Base-by-base conservation (phyloP, 2,888 invertebrate genomes). In the Perizoma affinitatum region DNA sequence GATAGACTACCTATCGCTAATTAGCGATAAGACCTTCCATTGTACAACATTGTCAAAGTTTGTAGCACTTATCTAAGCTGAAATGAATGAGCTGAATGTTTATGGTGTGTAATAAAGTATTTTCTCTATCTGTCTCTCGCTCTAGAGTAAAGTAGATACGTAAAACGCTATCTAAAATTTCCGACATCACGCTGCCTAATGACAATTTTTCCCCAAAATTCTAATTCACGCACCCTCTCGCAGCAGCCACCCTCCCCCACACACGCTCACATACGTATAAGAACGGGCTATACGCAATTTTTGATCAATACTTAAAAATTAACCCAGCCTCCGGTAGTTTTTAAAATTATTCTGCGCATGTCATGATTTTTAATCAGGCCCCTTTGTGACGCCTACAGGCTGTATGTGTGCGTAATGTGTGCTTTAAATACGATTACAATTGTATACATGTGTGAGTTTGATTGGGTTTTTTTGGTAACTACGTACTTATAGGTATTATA, bases 291-390 rank as follows among this genome's bases (percentile, higher is more conserved):
- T 82, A 90, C 89, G 90, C 90, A 91, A 90, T 91, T 91, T 91
- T 90, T 92, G 90, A 91, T 92, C 91, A 91, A 91, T 92, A 92
- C 91, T 92, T 92, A 92, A 92, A 92, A 92, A 92, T 92, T 92
- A 91, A 92, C 90, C 87, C 89, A 83, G 81, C 87, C 88, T 86
- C 87, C 83, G 83, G 84, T 91, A 91, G 91, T 91, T 91, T 91
- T 92, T 90, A 88, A 92, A 86, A 88, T 88, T 89, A 90, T 78
- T 88, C 88, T 92, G 91, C 91, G 91, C 91, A 92, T 92, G 91
- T 91, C 91, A 90, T 91, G 90, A 87, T 88, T 91, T 92, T 91
- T 91, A 92, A 92, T 92, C 91, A 91, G 87, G 68, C 79, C 80
- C 83, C 84, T 80, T 84, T 83, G 85, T 83, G 84, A 85, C 87